Evolutionary conservation across 2,797 vertebrate genomes (phyloP).

Genomic region (Pristis pectinata): DNA sequence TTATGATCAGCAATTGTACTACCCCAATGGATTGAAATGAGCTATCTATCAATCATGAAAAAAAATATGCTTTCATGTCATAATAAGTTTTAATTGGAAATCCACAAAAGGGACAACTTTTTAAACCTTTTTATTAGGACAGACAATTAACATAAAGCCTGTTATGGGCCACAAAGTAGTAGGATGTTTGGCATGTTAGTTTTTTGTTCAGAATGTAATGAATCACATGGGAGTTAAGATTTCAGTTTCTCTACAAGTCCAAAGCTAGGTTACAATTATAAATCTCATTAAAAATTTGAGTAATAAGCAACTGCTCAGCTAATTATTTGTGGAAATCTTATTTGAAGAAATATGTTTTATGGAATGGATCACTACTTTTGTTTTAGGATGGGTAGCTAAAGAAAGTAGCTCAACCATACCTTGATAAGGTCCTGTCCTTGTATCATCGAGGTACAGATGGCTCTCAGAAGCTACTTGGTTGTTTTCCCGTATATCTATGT

Average conservation of each 20-base stretch:
- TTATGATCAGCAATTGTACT: neutral
- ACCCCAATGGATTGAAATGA: neutral
- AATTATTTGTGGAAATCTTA: neutral
- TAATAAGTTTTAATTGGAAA: neutral
- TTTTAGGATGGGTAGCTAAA: constrained; percentile 13
- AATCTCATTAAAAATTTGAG: neutral
- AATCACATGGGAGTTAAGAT: neutral
- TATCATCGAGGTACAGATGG: neutral
- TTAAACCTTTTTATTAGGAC: neutral
- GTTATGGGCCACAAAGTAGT: neutral
- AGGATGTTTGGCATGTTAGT: neutral
- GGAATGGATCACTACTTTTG: neutral
- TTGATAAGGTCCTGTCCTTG: constrained; percentile 2
- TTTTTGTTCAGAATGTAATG: neutral
- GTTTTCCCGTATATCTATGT: neutral
- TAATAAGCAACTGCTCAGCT: neutral
- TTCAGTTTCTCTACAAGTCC: neutral
- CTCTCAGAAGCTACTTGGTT: constrained; percentile 15
- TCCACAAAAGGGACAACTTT: neutral
- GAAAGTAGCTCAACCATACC: neutral
- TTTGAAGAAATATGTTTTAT: neutral
- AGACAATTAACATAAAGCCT: neutral
- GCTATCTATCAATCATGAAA: neutral
- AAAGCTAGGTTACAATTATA: neutral
- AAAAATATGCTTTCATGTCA: neutral